Base-by-base conservation (phyloP, 1,140 invertebrate species). In the Mercenaria mercenaria region DNA sequence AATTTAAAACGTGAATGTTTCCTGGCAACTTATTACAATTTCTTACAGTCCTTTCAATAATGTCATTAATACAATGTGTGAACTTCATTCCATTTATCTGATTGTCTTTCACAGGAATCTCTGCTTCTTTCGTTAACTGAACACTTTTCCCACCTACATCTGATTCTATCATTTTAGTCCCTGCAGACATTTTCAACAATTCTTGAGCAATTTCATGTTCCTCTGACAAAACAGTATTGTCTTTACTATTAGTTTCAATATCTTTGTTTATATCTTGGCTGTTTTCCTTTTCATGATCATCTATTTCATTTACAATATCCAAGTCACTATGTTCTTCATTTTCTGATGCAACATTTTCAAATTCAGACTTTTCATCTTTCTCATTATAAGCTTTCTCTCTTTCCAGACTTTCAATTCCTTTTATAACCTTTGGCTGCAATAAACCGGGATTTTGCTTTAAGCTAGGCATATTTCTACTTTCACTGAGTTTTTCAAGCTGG, bases 181-280 rank as follows among this genome's bases (percentile, higher is more conserved):
- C 80, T 15, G 32, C 41, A 3, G 80, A 82, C 56, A 82, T 64
- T 26, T 82, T 82, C 37, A 82, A 18, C n/a, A 82, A 23, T 82
- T 82, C 80, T 82, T 82, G 37, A 15, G 80, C 80, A 39, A 81
- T 61, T 61, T 81, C 79, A 41, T 81, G 74, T 77, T 77, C 74
- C 20, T 77, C 74, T 4, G 74, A 26, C 26, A 41, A 0, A 77
- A 13, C 6, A 47, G 3, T 32, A 13, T 50, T 26, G 1, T 15
- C 0, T 10, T 77, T 52, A 26, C 11, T 3, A 47, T 26, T 50
- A 29, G 20, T 50, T 52, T 52, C 20, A 77, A 50, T 69, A 6
- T 61, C 20, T 39, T 18, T 18, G 34, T 34, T 47, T 41, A 77
- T 29, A n/a, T 77, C 74, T 47, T 77, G 41, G 39, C 15, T 43